These are phyloP conservation scores for Ascaphus truei DNA, from an alignment of 2,113 vertebrate genomes.

Conservation along the genomic window DNA sequence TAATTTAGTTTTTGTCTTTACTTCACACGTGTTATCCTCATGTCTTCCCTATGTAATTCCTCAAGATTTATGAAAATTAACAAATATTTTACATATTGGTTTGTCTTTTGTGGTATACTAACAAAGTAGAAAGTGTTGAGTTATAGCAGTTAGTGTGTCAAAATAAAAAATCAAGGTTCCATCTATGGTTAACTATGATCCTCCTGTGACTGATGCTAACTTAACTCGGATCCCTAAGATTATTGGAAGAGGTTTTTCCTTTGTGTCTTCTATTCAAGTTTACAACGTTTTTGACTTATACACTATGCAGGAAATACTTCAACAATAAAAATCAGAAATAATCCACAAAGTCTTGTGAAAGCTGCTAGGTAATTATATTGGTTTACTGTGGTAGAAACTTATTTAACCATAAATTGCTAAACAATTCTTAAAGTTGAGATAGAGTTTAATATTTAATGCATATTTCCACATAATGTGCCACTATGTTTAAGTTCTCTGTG, in stretches of 20 bases:
- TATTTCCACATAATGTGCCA: too few relatives aligned
- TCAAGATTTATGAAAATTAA: conserved; percentile 8
- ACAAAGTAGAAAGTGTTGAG: background rate
- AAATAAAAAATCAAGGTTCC: conserved; percentile 7
- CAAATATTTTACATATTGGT: background rate
- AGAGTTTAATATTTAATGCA: too few relatives aligned
- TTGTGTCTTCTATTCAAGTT: too few relatives aligned
- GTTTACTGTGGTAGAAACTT: too few relatives aligned
- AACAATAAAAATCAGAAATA: too few relatives aligned
- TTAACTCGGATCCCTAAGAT: background rate
- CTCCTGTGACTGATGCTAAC: background rate
- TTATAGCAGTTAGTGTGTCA: background rate
- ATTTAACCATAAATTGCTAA: too few relatives aligned
- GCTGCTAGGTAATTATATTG: too few relatives aligned
- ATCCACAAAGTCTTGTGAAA: too few relatives aligned
- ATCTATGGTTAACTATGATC: background rate
- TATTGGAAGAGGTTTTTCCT: background rate
- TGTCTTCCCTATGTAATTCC: background rate
- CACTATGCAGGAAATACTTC: too few relatives aligned
- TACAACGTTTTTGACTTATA: too few relatives aligned
- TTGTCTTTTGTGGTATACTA: background rate
- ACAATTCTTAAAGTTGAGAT: too few relatives aligned
- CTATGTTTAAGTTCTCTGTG: too few relatives aligned
- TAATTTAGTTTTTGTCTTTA: background rate
- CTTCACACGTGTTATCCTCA: background rate